These are phyloP conservation scores for Moxostoma hubbsi DNA, from an alignment of 2,797 vertebrate species.

Conservation along the genomic window DNA sequence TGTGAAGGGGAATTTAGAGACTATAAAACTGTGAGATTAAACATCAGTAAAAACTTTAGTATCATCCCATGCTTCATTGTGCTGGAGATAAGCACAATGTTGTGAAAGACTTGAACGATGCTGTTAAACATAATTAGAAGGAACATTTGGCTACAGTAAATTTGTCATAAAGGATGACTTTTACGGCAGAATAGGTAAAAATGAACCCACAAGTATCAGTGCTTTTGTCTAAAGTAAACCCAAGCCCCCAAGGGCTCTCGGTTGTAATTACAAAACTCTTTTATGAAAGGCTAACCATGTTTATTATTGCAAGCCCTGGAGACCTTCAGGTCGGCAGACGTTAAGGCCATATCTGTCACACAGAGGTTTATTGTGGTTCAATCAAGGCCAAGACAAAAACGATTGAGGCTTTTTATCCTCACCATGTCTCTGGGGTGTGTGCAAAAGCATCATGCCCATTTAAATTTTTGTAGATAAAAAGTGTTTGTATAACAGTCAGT, in stretches of 20 bases:
- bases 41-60: slow-evolving; percentile 42
- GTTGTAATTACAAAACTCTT: slow-evolving; percentile 45
- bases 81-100: slow-evolving; percentile 40
- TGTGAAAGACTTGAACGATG: slow-evolving; percentile 38
- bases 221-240: slow-evolving; percentile 16
- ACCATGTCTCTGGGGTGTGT: too few species aligned
- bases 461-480: too few species aligned
- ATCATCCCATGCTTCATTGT: slow-evolving; percentile 47
- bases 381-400: slow-evolving; percentile 10
- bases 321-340: slow-evolving; percentile 25
- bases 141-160: slow-evolving; percentile 43
- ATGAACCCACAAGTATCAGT: neutral
- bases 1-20: slow-evolving; percentile 38
- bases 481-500: too few species aligned
- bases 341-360: slow-evolving; percentile 23
- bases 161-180: slow-evolving; percentile 31
- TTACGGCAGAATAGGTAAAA: slow-evolving; percentile 29
- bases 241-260: slow-evolving; percentile 24
- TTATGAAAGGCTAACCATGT: slow-evolving; percentile 28
- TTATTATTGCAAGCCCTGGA: slow-evolving; percentile 20
- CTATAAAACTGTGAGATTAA: slow-evolving; percentile 48
- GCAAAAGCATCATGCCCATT: too few species aligned
- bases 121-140: slow-evolving; percentile 51
- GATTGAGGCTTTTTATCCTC: slow-evolving; percentile 14
- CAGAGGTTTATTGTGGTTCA: slow-evolving; percentile 3